Evolutionary conservation across 2,888 invertebrate species (phyloP), one percentile per base, ranked within the genome.

Genomic region (Parnassius apollo): DNA sequence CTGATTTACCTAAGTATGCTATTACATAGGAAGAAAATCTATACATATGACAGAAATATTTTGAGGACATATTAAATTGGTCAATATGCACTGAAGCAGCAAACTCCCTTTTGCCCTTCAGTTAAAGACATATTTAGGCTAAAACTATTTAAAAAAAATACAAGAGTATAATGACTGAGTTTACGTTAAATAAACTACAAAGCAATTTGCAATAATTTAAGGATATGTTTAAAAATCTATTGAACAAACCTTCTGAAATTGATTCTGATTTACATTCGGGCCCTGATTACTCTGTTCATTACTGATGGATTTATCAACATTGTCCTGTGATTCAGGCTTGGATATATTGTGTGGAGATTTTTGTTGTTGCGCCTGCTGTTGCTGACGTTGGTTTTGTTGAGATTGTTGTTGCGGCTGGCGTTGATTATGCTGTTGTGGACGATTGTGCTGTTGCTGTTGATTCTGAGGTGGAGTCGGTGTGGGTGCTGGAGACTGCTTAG

Each of bases 281-380:
- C 71, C 73, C 65, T 76, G 76, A 59, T 72, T 80, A 60, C 82
- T 80, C 35, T 76, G 78, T 59, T 86, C 82, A 68, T 70, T 74
- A 70, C 73, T 72, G 18, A 71, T 66, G 65, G 77, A 74, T 62
- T 86, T 85, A 68, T 88, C 88, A 66, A 85, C 82, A 65, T 78
- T 80, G 61, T 88, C 88, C 61, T 79, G 75, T 1, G 83, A 70
- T 9, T 77, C 79, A 44, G 65, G 68, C 63, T 82, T 83, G 0
- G 70, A 49, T 52, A 65, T 67, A 71, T 69, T 80, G 59, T 75
- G 76, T 10, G 59, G 61, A 13, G 65, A 48, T 62, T 71, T 73
- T 25, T 70, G 72, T 46, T 69, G 71, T 58, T 62, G 69, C 42
- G 55, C 44, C 22, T 68, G 65, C 35, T 60, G 71, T 9, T 66